Evolutionary conservation across 2,888 invertebrate species (phyloP), one percentile per base, ranked within the genome.

Genomic region (Rhopalosiphum nymphaeae): DNA sequence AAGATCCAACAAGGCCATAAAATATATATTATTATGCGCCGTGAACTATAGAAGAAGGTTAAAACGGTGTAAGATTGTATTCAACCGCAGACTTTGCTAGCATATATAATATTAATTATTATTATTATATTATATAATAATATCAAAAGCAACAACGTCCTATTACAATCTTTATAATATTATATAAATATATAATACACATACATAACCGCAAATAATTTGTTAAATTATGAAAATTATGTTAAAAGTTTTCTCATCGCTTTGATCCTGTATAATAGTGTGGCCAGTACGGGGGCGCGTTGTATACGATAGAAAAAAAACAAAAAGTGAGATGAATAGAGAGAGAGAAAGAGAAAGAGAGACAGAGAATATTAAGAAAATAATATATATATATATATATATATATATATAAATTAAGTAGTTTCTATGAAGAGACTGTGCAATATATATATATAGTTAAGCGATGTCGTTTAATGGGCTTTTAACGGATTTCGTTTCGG

Each of bases 401-500:
- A 86, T 86, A 86, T n/a, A 16, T 49, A 21, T 88, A 53, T 53
- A 53, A 16, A 53, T 53, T 53, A 53, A 53, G 21, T 53, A 21
- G 53, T 53, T 53, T 53, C 53, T 21, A 53, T 21, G 21, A 53
- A 49, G 1, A 88, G 36, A 88, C 11, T 26, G 61, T 57, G 44
- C 44, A 3, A 13, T 16, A 56, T 61, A 67, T 46, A 78, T 78
- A 78, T 36, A 67, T 56, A 29, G 13, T 85, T 85, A 90, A 89
- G 93, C 86, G 91, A 94, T 91, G 90, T 91, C 90, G 86, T 94
- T 94, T 94, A 94, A 90, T 94, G 85, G 90, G 90, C 90, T 94
- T 94, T 90, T 94, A 93, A 89, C 89, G 93, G 93, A 93, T 93
- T 93, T 93, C 26, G 44, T 84, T 93, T 57, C 84, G 89, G 49